Conservation (phyloP, 2,113 vertebrate genomes). For the Mystacornis crossleyi region DNA sequence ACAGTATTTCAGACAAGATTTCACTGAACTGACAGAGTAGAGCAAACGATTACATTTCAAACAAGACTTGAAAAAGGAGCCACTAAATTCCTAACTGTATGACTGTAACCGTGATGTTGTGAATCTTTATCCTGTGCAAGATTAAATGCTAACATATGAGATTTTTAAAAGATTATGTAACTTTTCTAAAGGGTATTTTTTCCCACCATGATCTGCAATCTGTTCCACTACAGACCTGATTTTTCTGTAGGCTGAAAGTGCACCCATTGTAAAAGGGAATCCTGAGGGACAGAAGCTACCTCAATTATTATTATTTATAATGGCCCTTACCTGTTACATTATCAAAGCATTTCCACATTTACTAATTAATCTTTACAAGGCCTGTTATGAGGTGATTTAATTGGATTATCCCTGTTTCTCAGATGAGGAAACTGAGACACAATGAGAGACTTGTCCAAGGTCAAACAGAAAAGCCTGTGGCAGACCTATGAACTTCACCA, state of each 20-base stretch:
- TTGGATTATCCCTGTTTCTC: slow-evolving; percentile 19
- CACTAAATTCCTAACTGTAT: background rate
- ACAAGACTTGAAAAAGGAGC: background rate
- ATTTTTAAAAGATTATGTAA: background rate
- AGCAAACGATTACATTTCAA: background rate
- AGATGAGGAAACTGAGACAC: background rate
- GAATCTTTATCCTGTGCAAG: background rate
- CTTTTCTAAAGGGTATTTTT: background rate
- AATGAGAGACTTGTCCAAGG: background rate
- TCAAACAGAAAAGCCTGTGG: background rate
- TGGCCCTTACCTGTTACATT: background rate
- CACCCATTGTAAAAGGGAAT: background rate
- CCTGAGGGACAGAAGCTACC: background rate
- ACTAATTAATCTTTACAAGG: background rate
- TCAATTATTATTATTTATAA: background rate
- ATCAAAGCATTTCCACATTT: slow-evolving; percentile 10
- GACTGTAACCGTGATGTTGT: background rate
- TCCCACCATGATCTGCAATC: background rate
- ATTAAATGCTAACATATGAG: background rate
- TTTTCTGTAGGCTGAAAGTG: background rate
- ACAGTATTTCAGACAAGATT: background rate
- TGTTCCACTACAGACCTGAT: background rate
- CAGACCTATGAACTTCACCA: background rate
- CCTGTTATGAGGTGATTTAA: slow-evolving; percentile 2
- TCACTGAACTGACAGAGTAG: background rate